phyloP scores from a whole-genome alignment of 2,888 invertebrate species.

The Lycaena phlaeas region DNA sequence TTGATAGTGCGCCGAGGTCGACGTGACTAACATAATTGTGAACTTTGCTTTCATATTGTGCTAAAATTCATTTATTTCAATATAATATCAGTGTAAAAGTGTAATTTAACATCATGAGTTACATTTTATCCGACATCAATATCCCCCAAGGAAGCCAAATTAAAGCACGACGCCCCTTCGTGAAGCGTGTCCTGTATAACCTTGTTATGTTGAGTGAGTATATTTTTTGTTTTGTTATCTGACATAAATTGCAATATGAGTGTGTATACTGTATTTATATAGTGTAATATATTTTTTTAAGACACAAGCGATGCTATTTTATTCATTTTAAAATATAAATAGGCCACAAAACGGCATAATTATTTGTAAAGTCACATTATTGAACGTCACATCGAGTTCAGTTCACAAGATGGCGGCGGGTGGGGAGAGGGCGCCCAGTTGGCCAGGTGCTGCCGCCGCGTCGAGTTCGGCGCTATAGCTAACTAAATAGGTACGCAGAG shows the following conservation, averaged over 20 bases:
- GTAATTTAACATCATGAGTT: conserved; percentile 46
- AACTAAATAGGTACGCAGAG: conserved; percentile 62
- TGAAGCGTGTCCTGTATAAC: conserved; percentile 62
- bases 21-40: conserved; percentile 66
- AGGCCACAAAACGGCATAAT: conserved; percentile 37
- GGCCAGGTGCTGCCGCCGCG: conserved; percentile 75
- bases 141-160: conserved; percentile 63
- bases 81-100: conserved; percentile 38
- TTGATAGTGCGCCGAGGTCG: conserved; percentile 71
- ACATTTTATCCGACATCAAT: conserved; percentile 51
- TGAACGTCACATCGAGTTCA: conserved; percentile 65
- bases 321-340: conserved; percentile 23
- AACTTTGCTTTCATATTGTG: conserved; percentile 47
- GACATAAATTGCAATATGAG: neutral
- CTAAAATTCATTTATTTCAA: conserved; percentile 34
- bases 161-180: conserved; percentile 63
- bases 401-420: conserved; percentile 68
- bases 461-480: conserved; percentile 72
- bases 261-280: neutral
- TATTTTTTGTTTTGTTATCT: conserved; percentile 38
- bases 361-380: conserved; percentile 56
- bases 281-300: neutral
- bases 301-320: neutral
- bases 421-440: conserved; percentile 72
- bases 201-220: conserved; percentile 65